Conservation (phyloP, 2,797 vertebrate genomes). For the Hemibagrus guttatus region DNA sequence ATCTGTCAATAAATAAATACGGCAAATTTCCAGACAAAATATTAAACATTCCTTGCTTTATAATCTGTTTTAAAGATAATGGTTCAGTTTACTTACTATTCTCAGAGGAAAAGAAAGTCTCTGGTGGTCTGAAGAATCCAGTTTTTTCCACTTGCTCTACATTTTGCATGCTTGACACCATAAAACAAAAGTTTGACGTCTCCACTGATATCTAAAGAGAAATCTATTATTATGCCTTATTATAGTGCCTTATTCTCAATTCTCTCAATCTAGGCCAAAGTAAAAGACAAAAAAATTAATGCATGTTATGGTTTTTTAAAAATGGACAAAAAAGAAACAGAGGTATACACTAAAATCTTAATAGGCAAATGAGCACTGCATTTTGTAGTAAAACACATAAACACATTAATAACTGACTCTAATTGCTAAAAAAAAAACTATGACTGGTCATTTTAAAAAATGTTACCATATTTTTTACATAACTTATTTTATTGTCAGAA, state of each 20-base stretch:
- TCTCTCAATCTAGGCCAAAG: constrained; percentile 11
- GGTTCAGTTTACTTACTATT: background rate
- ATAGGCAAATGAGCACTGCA: background rate
- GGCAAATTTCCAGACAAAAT: background rate
- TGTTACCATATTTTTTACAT: too few species aligned
- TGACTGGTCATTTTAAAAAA: too few species aligned
- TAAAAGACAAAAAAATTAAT: background rate
- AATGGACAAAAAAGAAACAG: background rate
- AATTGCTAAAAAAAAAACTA: too few species aligned
- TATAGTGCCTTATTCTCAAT: constrained; percentile 13
- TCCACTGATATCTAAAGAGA: constrained; percentile 3
- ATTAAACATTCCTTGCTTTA: background rate
- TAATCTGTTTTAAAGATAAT: background rate
- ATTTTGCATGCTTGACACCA: constrained; percentile 13
- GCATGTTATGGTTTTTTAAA: background rate
- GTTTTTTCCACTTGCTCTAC: background rate
- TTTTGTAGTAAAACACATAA: background rate
- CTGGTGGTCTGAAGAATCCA: constrained; percentile 26
- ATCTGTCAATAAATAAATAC: too few species aligned
- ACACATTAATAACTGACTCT: too few species aligned
- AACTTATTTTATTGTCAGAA: too few species aligned
- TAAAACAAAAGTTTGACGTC: constrained; percentile 21
- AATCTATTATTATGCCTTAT: background rate
- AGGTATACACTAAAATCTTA: background rate
- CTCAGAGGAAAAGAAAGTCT: constrained; percentile 9